phyloP scores from a whole-genome alignment of 2,113 vertebrate species.

The Chelonoidis abingdonii region DNA sequence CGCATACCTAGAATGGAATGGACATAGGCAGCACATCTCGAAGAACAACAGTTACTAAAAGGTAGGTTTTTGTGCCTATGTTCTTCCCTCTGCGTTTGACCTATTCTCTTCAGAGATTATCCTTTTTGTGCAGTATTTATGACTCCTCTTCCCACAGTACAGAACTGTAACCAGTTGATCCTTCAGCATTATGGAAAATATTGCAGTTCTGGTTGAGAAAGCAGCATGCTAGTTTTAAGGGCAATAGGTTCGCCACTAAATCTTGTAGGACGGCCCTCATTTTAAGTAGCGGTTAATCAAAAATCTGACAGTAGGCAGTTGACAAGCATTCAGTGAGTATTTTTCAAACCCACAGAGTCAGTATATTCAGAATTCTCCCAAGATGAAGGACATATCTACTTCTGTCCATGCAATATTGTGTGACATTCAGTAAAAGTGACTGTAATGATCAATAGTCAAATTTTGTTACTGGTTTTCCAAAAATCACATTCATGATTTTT shows the following conservation, averaged over 20 bases:
- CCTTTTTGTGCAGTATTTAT: neutral
- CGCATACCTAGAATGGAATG: neutral
- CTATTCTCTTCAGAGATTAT: slow-evolving; percentile 1
- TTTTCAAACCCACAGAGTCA: neutral
- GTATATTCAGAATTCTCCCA: neutral
- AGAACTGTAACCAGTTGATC: neutral
- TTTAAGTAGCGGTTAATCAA: neutral
- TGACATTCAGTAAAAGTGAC: neutral
- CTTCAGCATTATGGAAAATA: neutral
- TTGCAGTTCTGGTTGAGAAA: neutral
- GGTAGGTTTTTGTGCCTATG: neutral
- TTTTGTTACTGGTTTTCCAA: neutral
- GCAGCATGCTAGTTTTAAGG: neutral
- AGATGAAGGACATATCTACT: neutral
- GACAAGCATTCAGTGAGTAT: neutral
- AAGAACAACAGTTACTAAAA: too few relatives aligned
- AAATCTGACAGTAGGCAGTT: neutral
- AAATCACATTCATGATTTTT: neutral
- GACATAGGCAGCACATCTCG: neutral
- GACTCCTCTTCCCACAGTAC: neutral
- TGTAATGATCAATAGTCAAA: neutral
- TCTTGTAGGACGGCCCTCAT: neutral
- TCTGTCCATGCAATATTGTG: neutral
- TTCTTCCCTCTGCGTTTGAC: neutral
- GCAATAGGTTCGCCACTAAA: neutral